Conservation (phyloP, 1,140 invertebrate genomes). For the Dendroctonus ponderosae region DNA sequence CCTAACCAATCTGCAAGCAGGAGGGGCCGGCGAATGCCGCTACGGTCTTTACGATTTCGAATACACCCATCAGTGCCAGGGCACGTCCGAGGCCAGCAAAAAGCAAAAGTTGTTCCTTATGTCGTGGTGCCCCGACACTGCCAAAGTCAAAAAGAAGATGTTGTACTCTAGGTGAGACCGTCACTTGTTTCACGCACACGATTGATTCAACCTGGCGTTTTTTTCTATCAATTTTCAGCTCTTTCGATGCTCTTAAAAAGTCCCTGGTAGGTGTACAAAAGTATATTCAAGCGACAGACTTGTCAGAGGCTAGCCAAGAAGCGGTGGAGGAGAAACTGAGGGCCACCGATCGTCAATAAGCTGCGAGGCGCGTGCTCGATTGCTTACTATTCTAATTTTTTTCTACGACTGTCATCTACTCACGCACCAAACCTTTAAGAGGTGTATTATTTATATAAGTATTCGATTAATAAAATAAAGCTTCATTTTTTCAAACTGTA, state of each 20-base stretch:
- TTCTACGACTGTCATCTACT: conserved; percentile 46
- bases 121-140: conserved; percentile 96
- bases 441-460: conserved; percentile 51
- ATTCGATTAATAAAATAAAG: conserved; percentile 52
- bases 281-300: conserved; percentile 93
- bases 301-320: conserved; percentile 87
- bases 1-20: conserved; percentile 85
- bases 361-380: conserved; percentile 15
- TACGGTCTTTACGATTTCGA: conserved; percentile 95
- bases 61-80: conserved; percentile 93
- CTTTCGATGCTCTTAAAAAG: conserved; percentile 94
- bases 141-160: conserved; percentile 99
- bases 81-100: conserved; percentile 89
- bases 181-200: not conserved
- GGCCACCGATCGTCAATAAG: conserved; percentile 86
- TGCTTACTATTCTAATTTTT: conserved; percentile 38
- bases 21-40: conserved; percentile 86
- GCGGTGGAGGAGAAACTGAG: conserved; percentile 89
- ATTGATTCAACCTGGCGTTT: conserved; percentile 1
- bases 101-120: conserved; percentile 95
- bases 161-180: conserved; percentile 78
- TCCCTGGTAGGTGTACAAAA: conserved; percentile 93
- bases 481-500: conserved; percentile 50
- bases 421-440: conserved; percentile 42
- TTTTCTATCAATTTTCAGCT: conserved; percentile 59